Evolutionary conservation across 1,140 invertebrate species (phyloP), one percentile per base, ranked within the genome.

Genomic region (Mya arenaria): DNA sequence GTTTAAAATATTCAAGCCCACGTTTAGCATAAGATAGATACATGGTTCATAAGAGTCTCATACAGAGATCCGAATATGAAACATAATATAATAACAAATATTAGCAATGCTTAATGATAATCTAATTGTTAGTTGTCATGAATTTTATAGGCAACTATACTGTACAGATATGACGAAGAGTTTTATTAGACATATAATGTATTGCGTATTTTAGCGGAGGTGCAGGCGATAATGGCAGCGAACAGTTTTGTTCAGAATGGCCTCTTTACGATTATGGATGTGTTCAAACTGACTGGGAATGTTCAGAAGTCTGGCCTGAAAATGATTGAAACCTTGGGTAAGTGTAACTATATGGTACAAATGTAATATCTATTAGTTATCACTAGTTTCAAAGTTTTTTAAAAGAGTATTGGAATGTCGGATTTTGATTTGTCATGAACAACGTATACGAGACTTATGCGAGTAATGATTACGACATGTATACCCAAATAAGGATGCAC

Each of bases 271-370:
- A 44, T 78, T 1, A 78, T 78, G 74, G 74, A 78, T 6, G n/a
- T 4, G 4, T 36, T 78, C 17, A 2, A n/a, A 23, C 10, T 55
- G 30, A 65, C 60, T 1, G 63, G 52, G 37, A 52, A 65, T 8
- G 74, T 66, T 0, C 74, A 78, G 25, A 52, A 30, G 17, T 34
- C 74, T 28, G 74, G 74, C 4, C 62, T 78, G 10, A 48, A 32
- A 39, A 78, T 78, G 13, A 55, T 66, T 37, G 74, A 78, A 56
- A 52, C 32, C 17, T 36, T 65, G 23, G 52, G 74, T 78, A 68
- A 52, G 74, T 55, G 1, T 39, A 30, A 56, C 39, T 37, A 19
- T 48, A 48, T 48, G 19, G 19, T 19, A 48, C 10, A 10, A 19
- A 10, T 19, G 41, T 30, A 60, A 60, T 10, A 13, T 60, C 8